Evolutionary conservation across 2,888 invertebrate genomes (phyloP).

Genomic region (Drosophila differens): DNA sequence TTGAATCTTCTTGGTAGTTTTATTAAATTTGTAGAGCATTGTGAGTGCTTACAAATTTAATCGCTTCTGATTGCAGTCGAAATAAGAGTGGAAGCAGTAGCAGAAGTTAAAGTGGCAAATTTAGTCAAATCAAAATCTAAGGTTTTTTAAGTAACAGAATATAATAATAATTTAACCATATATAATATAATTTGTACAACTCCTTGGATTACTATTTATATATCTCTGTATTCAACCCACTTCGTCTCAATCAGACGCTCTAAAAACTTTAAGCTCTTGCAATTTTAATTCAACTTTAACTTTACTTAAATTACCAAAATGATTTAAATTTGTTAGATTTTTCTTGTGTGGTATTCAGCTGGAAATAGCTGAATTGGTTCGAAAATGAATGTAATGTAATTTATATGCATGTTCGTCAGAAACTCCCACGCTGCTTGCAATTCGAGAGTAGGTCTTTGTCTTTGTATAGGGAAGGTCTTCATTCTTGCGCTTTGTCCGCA

Average conservation of each 20-base stretch:
- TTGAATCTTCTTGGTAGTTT: neutral
- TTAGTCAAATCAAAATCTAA: neutral
- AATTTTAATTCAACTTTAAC: neutral
- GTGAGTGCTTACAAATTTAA: neutral
- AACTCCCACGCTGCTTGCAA: slow-evolving; percentile 60
- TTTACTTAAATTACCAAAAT: neutral
- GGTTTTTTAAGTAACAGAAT: neutral
- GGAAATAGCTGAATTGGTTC: neutral
- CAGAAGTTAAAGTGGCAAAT: neutral
- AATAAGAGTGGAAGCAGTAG: no score
- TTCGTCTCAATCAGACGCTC: neutral
- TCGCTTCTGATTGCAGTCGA: neutral
- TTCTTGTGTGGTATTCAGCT: neutral
- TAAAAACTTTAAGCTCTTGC: neutral
- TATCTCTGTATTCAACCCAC: neutral
- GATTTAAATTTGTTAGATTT: neutral
- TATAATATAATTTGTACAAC: neutral
- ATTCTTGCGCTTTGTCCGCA: slow-evolving; percentile 34
- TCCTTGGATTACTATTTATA: neutral
- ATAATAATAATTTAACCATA: neutral
- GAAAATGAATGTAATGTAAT: neutral
- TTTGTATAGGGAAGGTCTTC: neutral
- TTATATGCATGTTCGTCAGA: slow-evolving; percentile 3
- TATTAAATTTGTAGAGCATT: neutral
- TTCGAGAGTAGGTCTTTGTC: slow-evolving; percentile 29